Conservation (phyloP, 37 sponge, comb jelly and placozoan genomes). For the Diacarnus erythraeanus region DNA sequence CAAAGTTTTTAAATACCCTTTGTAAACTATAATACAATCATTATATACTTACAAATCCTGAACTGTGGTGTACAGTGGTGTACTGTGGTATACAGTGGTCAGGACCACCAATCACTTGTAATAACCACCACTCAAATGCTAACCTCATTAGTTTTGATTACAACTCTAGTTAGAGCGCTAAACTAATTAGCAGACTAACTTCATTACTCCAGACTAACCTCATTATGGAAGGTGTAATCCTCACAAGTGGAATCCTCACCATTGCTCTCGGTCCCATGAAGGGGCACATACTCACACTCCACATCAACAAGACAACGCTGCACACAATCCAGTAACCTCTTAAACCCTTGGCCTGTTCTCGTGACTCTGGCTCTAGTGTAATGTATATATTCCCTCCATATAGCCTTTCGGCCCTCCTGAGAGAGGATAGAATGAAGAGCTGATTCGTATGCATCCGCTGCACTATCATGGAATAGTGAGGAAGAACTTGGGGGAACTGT, state of each 20-base stretch:
- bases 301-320: constrained; percentile 46
- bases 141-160: not conserved
- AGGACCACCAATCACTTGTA: too few species aligned
- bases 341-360: not conserved
- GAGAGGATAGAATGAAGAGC: constrained; percentile 36
- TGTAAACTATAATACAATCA: too few species aligned
- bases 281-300: not conserved
- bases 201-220: constrained; percentile 27
- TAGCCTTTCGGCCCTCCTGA: not conserved
- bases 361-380: not conserved
- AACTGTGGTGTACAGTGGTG: too few species aligned
- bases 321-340: constrained; percentile 6
- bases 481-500: not conserved
- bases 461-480: constrained; percentile 9
- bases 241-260: not conserved
- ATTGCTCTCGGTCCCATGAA: not conserved
- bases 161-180: not conserved
- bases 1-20: too few species aligned
- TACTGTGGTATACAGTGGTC: too few species aligned
- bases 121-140: too few species aligned
- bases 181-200: too few species aligned
- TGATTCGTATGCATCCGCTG: constrained; percentile 48
- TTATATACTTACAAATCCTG: too few species aligned
- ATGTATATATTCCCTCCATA: constrained; percentile 47
- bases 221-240: constrained; percentile 45